A percentile compares a stretch with the other conserved stretches of the same genome.
phyloP scores from a whole-genome alignment of 30 jellyfish, hydroid and myxozoan genomes.

The Turritopsis rubra region DNA sequence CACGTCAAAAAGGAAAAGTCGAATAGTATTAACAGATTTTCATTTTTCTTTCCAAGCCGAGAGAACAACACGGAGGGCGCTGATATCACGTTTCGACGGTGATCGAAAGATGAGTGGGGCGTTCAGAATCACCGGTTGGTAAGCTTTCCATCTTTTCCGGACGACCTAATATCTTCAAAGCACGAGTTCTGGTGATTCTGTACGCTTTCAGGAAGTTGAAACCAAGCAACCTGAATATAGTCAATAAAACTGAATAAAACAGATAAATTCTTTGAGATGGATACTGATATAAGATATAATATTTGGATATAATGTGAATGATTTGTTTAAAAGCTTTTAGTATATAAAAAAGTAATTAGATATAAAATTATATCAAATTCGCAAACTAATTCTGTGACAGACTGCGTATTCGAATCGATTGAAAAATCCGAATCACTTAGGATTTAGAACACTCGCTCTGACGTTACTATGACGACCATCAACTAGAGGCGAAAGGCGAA shows the following conservation, averaged over 20 bases:
- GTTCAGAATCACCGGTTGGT: neutral
- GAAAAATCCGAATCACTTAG: too few species aligned
- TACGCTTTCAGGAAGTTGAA: constrained; percentile 57
- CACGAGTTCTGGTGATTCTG: constrained; percentile 52
- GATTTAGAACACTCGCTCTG: too few species aligned
- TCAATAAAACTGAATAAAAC: too few species aligned
- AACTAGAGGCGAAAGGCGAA: neutral
- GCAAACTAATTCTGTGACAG: too few species aligned
- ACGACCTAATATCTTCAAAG: constrained; percentile 50
- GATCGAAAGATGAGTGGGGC: neutral
- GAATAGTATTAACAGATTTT: neutral
- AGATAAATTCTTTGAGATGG: too few species aligned
- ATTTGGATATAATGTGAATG: too few species aligned
- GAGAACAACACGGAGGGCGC: neutral
- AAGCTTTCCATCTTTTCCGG: neutral
- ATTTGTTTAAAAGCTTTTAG: too few species aligned
- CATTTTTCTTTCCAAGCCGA: neutral
- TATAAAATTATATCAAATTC: too few species aligned
- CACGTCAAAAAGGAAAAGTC: too few species aligned
- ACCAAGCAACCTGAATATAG: constrained; percentile 65
- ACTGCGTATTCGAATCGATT: too few species aligned
- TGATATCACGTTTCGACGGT: neutral
- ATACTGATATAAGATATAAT: too few species aligned
- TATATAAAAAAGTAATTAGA: too few species aligned
- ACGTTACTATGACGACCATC: neutral